Percentiles rank a stretch among this genome's conserved stretches.
Evolutionary conservation across 2,888 invertebrate genomes (phyloP).

Genomic region (Nomada ferruginata): DNA sequence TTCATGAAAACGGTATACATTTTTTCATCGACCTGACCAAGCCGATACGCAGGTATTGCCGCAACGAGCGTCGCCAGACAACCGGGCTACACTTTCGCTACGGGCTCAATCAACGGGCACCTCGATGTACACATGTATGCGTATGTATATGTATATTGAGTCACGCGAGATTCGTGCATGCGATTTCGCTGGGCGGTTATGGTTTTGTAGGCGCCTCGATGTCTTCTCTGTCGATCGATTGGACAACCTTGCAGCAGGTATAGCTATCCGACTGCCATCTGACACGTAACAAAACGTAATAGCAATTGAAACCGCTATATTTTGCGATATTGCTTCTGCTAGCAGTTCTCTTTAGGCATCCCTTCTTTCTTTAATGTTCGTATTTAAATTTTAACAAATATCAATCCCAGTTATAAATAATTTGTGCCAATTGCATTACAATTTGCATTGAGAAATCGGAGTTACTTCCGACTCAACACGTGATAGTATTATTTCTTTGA

Average conservation of each 20-base stretch:
- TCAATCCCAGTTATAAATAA: too few species aligned
- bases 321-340: slow-evolving; percentile 3
- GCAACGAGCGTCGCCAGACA: slow-evolving; percentile 32
- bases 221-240: slow-evolving; percentile 72
- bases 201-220: slow-evolving; percentile 73
- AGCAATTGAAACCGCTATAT: slow-evolving; percentile 12
- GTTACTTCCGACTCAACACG: too few species aligned
- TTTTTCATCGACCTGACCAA: slow-evolving; percentile 15
- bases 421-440: too few species aligned
- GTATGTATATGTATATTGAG: slow-evolving; percentile 7
- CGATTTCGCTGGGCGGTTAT: slow-evolving; percentile 60
- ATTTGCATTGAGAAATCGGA: too few species aligned
- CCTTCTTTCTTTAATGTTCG: not conserved
- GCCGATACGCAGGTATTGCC: slow-evolving; percentile 28
- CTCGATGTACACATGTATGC: not conserved
- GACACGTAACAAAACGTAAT: slow-evolving; percentile 45
- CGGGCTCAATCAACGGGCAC: slow-evolving; percentile 32
- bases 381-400: too few species aligned
- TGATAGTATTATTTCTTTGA: too few species aligned
- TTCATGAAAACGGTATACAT: slow-evolving; percentile 5
- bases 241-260: slow-evolving; percentile 28
- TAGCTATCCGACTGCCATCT: slow-evolving; percentile 24
- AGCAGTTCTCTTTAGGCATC: not conserved
- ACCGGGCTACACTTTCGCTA: slow-evolving; percentile 44
- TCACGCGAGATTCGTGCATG: slow-evolving; percentile 69